A percentile compares a stretch with the other conserved stretches of the same genome.
Evolutionary conservation across 2,888 invertebrate species (phyloP).

Genomic region (Xanthia icteritia): DNA sequence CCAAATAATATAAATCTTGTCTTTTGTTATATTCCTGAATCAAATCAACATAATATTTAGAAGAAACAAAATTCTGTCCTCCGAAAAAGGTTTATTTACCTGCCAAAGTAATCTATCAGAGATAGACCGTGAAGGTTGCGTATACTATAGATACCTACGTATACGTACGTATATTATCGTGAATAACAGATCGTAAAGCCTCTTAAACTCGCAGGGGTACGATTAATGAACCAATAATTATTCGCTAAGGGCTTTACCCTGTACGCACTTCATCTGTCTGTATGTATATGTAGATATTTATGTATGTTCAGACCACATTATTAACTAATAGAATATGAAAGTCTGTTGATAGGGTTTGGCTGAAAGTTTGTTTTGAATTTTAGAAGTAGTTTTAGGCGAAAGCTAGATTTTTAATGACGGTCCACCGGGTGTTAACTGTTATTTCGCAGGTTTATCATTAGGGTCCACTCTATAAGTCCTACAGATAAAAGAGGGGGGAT

Average conservation of each 20-base stretch:
- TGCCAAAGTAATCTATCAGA: constrained; percentile 34
- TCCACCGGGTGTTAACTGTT: background rate
- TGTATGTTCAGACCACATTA: constrained; percentile 32
- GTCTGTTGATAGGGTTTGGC: constrained; percentile 2
- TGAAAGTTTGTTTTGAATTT: background rate
- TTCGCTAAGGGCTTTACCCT: constrained; percentile 67
- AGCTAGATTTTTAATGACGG: background rate
- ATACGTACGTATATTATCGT: constrained; percentile 59
- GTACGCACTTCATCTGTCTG: constrained; percentile 59
- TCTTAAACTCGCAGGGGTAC: constrained; percentile 65
- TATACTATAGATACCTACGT: constrained; percentile 2
- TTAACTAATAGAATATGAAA: constrained; percentile 31
- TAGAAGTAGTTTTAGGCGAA: background rate
- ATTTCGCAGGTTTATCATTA: background rate
- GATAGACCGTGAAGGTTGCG: constrained; percentile 29
- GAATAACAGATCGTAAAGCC: constrained; percentile 67
- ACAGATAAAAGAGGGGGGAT: background rate
- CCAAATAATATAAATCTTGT: background rate
- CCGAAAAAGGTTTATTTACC: constrained; percentile 32
- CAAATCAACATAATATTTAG: background rate
- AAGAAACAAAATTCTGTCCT: constrained; percentile 21
- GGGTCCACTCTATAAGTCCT: background rate
- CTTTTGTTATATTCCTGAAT: background rate
- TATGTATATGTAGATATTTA: constrained; percentile 26
- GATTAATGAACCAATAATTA: constrained; percentile 72